Evolutionary conservation across 2,113 vertebrate genomes (phyloP).

Genomic region (Notechis scutatus): DNA sequence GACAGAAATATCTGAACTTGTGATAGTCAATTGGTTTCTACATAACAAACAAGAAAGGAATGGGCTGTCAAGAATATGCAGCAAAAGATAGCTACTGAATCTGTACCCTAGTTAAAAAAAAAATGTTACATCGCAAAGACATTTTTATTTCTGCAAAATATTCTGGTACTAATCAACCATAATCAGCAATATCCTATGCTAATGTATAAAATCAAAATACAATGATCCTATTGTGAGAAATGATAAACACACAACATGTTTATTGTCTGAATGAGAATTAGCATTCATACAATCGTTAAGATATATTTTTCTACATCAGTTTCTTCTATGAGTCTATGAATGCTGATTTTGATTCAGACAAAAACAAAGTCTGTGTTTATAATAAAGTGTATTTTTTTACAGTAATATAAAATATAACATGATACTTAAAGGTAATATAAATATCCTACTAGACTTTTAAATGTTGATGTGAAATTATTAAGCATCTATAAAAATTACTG

Average conservation of each 20-base stretch:
- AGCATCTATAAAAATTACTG: not conserved
- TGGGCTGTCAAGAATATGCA: not conserved
- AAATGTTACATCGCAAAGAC: not conserved
- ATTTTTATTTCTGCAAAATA: conserved; percentile 1
- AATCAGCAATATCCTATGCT: not conserved
- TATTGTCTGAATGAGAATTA: not conserved
- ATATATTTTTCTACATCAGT: not conserved
- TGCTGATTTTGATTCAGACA: not conserved
- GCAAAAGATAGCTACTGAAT: not conserved
- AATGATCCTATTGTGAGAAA: not conserved
- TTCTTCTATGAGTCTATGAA: not conserved
- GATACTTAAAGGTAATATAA: not conserved
- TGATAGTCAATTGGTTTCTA: conserved; percentile 89
- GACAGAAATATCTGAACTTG: conserved; percentile 88
- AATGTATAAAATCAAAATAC: not conserved
- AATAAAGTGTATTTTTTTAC: not conserved
- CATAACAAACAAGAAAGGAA: conserved; percentile 31
- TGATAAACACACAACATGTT: not conserved
- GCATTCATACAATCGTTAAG: not conserved
- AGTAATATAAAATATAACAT: not conserved
- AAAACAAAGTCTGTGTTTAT: not conserved
- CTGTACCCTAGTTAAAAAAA: not conserved
- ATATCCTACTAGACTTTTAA: not conserved
- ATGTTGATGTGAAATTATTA: not conserved
- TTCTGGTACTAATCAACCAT: not conserved